These are phyloP conservation scores for Lochmaea crataegi DNA, from an alignment of 2,888 invertebrate species.

Conservation along the genomic window DNA sequence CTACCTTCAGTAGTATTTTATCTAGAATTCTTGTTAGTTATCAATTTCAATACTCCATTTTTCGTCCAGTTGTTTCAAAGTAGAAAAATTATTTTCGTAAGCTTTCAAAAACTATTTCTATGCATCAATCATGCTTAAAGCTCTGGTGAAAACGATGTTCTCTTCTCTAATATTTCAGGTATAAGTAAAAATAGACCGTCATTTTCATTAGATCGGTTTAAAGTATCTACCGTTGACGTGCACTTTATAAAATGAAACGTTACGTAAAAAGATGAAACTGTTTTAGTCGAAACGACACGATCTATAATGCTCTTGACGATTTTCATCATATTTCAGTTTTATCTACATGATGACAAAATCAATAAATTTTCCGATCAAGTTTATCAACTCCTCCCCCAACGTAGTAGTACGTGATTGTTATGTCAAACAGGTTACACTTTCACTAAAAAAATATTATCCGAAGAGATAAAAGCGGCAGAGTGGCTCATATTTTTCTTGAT, in stretches of 20 bases:
- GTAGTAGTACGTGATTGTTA: constrained; percentile 26
- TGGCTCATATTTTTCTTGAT: constrained; percentile 15
- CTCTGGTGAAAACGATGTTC: background rate
- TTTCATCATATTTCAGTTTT: constrained; percentile 35
- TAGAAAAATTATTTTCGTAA: no score
- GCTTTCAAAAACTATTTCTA: no score
- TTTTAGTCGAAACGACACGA: constrained; percentile 26
- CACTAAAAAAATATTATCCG: constrained; percentile 20
- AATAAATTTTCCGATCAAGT: constrained; percentile 31
- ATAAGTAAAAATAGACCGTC: constrained; percentile 10
- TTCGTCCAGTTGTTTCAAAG: no score
- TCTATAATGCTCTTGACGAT: constrained; percentile 26
- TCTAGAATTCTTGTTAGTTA: no score
- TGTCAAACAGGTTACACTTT: constrained; percentile 28
- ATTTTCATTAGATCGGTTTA: constrained; percentile 22
- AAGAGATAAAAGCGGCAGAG: constrained; percentile 6
- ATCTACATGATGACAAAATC: constrained; percentile 39
- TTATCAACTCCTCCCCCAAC: constrained; percentile 18
- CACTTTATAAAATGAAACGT: constrained; percentile 32
- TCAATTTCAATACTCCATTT: no score
- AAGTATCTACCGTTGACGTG: constrained; percentile 13
- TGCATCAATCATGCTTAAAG: background rate
- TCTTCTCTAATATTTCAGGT: background rate
- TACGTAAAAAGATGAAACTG: constrained; percentile 21
- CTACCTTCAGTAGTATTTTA: no score